Base-by-base conservation (phyloP, 2,797 vertebrate species). In the Oreortyx pictus region DNA sequence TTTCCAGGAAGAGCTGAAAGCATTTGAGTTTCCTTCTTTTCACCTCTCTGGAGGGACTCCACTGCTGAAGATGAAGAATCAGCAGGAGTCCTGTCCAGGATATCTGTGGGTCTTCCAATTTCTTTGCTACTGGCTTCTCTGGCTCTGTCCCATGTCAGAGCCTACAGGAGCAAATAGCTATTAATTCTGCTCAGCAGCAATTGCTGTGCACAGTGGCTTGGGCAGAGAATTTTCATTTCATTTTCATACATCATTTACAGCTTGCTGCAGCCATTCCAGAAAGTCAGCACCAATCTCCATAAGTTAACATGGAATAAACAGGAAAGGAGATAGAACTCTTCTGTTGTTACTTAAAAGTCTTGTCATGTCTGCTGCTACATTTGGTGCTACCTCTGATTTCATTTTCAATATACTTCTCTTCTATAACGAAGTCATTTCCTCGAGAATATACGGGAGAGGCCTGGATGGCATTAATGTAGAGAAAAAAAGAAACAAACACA, bases 201-300 rank as follows among this genome's bases (percentile, higher is more conserved):
- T 59, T 91, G 65, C 74, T 88, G 67, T 33, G 79, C 93, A 93
- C 89, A 81, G 50, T 73, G 84, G 92, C 85, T 89, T 54, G 82
- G 85, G 90, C 87, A 94, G 92, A 80, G 89, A 92, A 90, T 94
- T 94, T 95, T 91, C 89, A 89, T 96, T 95, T 96, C 82, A 89
- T 96, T 96, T 96, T 94, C 94, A 94, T 95, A 93, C 87, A 94
- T 95, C 93, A 96, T 95, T 96, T 96, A 91, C 95, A 94, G 87
- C 74, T 89, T 93, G 85, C 89, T 92, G 94, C 92, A 92, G 89
- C 87, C 85, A 88, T 92, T 94, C 93, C 89, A 91, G 91, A 95
- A 93, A 95, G 93, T 95, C 95, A 95, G 94, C 85, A 77, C 82
- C 89, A 77, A 94, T 94, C 89, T 95, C 85, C 77, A 79, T 91